phyloP scores from a whole-genome alignment of 2,113 vertebrate species.

The Steatornis caripensis region DNA sequence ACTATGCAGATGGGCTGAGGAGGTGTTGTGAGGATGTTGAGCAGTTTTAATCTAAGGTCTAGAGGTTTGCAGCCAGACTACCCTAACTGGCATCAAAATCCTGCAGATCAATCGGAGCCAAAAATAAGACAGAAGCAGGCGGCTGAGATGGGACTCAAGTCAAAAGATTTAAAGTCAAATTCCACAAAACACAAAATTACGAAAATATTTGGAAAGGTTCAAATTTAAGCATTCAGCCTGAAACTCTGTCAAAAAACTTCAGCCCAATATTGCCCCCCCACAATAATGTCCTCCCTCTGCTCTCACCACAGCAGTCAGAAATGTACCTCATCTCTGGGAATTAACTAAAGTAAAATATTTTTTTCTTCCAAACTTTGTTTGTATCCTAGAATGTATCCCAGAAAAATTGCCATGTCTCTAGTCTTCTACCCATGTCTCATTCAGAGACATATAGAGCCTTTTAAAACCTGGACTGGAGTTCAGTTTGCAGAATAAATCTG shows the following conservation, averaged over 20 bases:
- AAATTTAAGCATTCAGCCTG: constrained; percentile 9
- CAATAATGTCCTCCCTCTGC: neutral
- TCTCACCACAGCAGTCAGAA: neutral
- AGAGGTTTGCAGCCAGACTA: neutral
- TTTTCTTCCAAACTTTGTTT: neutral
- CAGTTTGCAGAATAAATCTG: neutral
- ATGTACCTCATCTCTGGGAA: neutral
- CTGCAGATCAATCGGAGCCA: neutral
- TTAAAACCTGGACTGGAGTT: neutral
- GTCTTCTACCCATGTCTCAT: neutral
- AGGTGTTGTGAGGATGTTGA: neutral
- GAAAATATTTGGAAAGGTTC: neutral
- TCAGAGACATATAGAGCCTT: neutral
- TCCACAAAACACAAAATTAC: neutral
- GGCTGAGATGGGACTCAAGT: neutral
- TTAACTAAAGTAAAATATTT: neutral
- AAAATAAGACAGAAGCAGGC: neutral
- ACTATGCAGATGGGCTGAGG: neutral
- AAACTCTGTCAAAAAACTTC: neutral
- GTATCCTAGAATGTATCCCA: neutral
- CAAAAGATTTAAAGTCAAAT: neutral
- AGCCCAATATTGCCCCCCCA: neutral
- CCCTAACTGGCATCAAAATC: neutral
- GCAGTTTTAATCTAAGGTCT: neutral
- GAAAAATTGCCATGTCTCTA: neutral